phyloP scores from a whole-genome alignment of 2,888 invertebrate genomes.

The Caenorhabditis sp. region DNA sequence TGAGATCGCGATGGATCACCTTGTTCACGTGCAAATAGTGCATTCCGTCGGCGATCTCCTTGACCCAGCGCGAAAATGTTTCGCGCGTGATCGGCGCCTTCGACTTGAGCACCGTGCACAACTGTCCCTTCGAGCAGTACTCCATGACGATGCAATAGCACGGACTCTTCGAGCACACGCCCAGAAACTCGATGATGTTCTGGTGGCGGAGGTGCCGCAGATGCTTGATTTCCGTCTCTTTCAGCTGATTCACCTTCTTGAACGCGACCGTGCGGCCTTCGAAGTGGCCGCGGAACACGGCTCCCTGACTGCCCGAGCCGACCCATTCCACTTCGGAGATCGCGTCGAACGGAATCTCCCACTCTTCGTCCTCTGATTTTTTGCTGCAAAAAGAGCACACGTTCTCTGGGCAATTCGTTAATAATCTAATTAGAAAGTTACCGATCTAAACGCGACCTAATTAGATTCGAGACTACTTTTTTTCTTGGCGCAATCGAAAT shows the following conservation, averaged over 20 bases:
- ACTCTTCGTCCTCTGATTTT: constrained; percentile 82
- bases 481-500: too few species aligned
- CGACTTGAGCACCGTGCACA: constrained; percentile 89
- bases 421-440: too few species aligned
- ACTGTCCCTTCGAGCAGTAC: constrained; percentile 93
- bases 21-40: constrained; percentile 94
- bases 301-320: constrained; percentile 95
- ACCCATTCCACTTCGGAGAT: constrained; percentile 91
- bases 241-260: constrained; percentile 92
- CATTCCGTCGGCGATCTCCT: constrained; percentile 96
- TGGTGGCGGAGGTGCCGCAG: constrained; percentile 92
- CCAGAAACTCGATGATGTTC: constrained; percentile 85
- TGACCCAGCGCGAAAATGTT: constrained; percentile 78
- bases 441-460: too few species aligned
- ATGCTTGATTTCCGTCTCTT: constrained; percentile 93
- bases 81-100: constrained; percentile 28
- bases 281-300: constrained; percentile 86
- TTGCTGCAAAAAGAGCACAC: constrained; percentile 13
- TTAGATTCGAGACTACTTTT: too few species aligned
- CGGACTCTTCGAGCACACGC: constrained; percentile 92
- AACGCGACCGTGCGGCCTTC: constrained; percentile 90
- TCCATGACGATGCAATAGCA: constrained; percentile 98
- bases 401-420: too few species aligned
- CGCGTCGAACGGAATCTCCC: constrained; percentile 94
- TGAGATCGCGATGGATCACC: constrained; percentile 97